Conservation (phyloP, 2,888 invertebrate genomes). For the Xestia ashworthii region DNA sequence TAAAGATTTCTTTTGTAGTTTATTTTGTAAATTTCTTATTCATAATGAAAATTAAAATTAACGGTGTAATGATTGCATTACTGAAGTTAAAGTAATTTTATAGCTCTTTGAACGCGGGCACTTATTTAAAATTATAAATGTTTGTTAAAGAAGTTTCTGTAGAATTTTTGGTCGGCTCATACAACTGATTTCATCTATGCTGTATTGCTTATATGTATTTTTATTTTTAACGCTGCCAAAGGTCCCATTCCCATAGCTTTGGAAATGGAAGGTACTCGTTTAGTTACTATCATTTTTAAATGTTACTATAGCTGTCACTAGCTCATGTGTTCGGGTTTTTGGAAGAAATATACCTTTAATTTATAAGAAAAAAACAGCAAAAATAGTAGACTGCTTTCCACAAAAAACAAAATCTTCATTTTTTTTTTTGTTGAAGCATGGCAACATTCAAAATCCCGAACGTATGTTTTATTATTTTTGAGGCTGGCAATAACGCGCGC, state of each 20-base stretch:
- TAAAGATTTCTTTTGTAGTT: neutral
- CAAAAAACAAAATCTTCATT: neutral
- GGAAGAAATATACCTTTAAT: neutral
- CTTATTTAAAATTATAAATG: neutral
- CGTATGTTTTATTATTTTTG: constrained; percentile 59
- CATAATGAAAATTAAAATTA: neutral
- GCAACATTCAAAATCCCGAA: constrained; percentile 27
- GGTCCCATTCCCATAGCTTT: constrained; percentile 90
- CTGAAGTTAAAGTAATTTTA: no score
- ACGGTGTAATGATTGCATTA: neutral
- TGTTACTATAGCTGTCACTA: constrained; percentile 44
- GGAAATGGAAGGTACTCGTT: constrained; percentile 89
- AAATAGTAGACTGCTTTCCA: accelerated
- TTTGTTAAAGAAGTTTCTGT: neutral
- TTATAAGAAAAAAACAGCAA: neutral
- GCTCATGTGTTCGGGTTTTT: constrained; percentile 49
- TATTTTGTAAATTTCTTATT: neutral
- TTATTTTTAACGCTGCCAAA: constrained; percentile 88
- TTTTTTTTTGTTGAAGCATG: neutral
- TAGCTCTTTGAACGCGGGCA: neutral
- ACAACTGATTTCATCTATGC: constrained; percentile 67
- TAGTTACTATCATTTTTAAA: constrained; percentile 72
- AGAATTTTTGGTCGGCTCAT: constrained; percentile 52
- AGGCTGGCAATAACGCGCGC: constrained; percentile 56
- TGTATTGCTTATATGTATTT: constrained; percentile 84